Conservation (phyloP, 2,888 invertebrate genomes). For the Nudaria mundana region DNA sequence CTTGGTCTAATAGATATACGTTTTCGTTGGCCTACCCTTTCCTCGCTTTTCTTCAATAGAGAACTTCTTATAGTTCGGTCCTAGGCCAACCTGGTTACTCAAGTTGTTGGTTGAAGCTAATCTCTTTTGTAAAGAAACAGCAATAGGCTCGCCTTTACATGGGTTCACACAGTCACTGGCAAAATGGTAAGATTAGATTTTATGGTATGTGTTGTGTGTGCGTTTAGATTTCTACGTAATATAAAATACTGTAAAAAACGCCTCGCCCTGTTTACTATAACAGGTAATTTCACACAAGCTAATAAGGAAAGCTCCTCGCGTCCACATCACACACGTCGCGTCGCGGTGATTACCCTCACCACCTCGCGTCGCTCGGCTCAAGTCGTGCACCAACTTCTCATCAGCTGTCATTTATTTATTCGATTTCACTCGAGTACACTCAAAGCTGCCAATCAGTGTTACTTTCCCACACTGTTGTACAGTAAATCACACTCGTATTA, state of each 20-base stretch:
- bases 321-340: slow-evolving; percentile 9
- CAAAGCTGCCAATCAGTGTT: slow-evolving; percentile 26
- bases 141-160: too few species aligned
- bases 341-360: background rate
- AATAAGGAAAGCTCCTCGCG: slow-evolving; percentile 17
- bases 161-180: too few species aligned
- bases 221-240: background rate
- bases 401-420: slow-evolving; percentile 31
- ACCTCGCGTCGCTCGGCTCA: slow-evolving; percentile 1
- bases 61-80: too few species aligned
- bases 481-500: slow-evolving; percentile 11
- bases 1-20: too few species aligned
- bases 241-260: slow-evolving; percentile 4
- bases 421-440: slow-evolving; percentile 21
- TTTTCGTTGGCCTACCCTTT: too few species aligned
- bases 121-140: too few species aligned
- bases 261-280: slow-evolving; percentile 8
- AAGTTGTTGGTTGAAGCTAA: too few species aligned
- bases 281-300: slow-evolving; percentile 16
- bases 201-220: background rate
- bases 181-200: too few species aligned
- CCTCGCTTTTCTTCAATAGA: too few species aligned
- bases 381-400: slow-evolving; percentile 10
- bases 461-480: slow-evolving; percentile 18
- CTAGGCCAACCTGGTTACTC: too few species aligned